Evolutionary conservation across 2,113 vertebrate genomes (phyloP), one percentile per base, ranked within the genome.

Genomic region (Tachycineta bicolor): DNA sequence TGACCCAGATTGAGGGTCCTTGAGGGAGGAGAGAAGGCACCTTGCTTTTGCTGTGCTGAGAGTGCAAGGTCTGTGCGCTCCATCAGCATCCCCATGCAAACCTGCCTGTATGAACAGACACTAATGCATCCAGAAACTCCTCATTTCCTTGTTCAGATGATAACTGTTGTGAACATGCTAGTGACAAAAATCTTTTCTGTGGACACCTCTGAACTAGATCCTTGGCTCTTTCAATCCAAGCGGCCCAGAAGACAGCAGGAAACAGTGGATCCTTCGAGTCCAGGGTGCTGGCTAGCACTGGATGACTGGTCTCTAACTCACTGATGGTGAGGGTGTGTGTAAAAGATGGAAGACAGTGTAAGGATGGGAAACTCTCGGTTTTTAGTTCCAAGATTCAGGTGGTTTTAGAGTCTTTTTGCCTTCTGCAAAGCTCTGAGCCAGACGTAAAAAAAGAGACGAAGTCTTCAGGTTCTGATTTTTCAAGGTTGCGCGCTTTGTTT

Each of bases 1-100:
- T 92, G 89, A 93, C 93, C 91, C 19, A 25, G 49, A 78, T 1
- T 96, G 94, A 73, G 92, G 87, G 78, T 92, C 95, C 92, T 76
- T 71, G 78, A 93, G 74, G 75, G 75, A 92, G 64, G 43, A 92
- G 60, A 78, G 67, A 70, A 87, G 59, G 80, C 26, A 74, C 60
- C 76, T 95, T 7, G 4, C 26, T 89, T 90, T 70, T 87, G 22
- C 94, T 52, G 1, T 11, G 37, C 83, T 59, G 47, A 28, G 49
- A 58, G 55, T 29, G 43, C 76, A 83, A 52, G 50, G 24, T 55
- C 67, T 2, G 4, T 34, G 62, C 0, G 0, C 17, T 74, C 4
- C 0, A 19, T 59, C 5, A 6, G 50, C 47, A 31, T 59, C 47
- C 74, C 68, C 17, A 3, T 0, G 0, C 68, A 44, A 49, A 76